Percentiles rank a stretch among this genome's conserved stretches.
Conservation (phyloP, 2,888 invertebrate species). For the Drosophila monieri region DNA sequence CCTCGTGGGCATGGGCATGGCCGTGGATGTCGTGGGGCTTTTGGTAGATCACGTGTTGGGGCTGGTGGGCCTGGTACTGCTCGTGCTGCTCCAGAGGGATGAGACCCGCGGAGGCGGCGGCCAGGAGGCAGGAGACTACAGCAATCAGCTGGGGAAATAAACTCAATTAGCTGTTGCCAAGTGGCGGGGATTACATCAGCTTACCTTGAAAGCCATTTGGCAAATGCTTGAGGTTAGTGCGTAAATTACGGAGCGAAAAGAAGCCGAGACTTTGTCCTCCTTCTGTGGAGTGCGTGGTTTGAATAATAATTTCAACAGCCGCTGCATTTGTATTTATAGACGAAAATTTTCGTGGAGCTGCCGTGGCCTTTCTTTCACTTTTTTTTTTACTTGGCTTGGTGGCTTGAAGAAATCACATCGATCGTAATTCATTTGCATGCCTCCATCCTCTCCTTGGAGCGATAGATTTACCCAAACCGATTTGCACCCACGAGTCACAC, state of each 20-base stretch:
- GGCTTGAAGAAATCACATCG: constrained; percentile 53
- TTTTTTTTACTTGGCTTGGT: constrained; percentile 67
- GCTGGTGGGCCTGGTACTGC: constrained; percentile 55
- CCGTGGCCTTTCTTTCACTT: constrained; percentile 74
- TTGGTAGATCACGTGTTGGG: constrained; percentile 68
- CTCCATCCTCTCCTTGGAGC: constrained; percentile 36
- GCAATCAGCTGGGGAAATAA: constrained; percentile 58
- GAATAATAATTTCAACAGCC: constrained; percentile 75
- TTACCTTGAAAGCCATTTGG: constrained; percentile 81
- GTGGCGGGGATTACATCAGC: constrained; percentile 29
- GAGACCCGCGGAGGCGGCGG: constrained; percentile 70
- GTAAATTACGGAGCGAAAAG: constrained; percentile 39
- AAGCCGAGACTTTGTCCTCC: constrained; percentile 69
- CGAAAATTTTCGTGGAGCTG: constrained; percentile 45
- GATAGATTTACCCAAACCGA: constrained; percentile 47
- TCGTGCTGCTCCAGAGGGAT: constrained; percentile 74
- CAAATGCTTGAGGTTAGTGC: constrained; percentile 42
- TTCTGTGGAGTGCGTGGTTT: constrained; percentile 69
- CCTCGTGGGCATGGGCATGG: constrained; percentile 58
- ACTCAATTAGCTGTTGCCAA: constrained; percentile 10
- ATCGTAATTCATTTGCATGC: constrained; percentile 74
- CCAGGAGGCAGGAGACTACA: constrained; percentile 63
- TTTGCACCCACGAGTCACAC: constrained; percentile 80
- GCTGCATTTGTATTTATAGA: constrained; percentile 79
- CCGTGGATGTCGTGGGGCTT: constrained; percentile 68